Base-by-base conservation (phyloP, 2,888 invertebrate genomes). In the Tromatobia lineatoria region DNA sequence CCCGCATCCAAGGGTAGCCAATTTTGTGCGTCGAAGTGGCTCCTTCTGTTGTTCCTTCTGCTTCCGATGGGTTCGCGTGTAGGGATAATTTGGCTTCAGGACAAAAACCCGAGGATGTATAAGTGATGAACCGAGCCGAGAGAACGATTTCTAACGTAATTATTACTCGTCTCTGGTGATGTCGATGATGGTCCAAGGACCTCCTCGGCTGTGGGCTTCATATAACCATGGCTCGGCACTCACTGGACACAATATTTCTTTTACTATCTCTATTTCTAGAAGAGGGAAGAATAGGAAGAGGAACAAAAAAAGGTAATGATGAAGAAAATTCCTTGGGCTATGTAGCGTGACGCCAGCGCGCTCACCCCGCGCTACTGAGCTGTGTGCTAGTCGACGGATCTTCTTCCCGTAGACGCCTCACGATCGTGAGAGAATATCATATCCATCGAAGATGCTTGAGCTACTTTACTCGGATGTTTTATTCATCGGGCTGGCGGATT, bases 341-440 rank as follows among this genome's bases (percentile, higher is more conserved):
- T 38, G 10, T 38, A 71, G 80, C 83, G 80, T 83, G 83, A 71
- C 47, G 47, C 70, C 47, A 20, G 66, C 78, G 38, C 74, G 82
- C 69, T 79, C 78, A 79, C 23, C 75, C 76, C 23, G 57, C 29
- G 50, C 67, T 75, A 64, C 71, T 66, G 75, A 67, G 38, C 23
- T 47, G 52, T 23, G 38, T 47, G 34, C 45, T 42, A 25, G 13
- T 47, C 38, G n/a, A 34, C 70, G 66, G 29, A 70, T 74, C 82
- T 69, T 61, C 59, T 66, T 71, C 61, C 74, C 59, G 77, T 18
- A 76, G 59, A 57, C 54, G 82, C 69, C 23, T 70, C 75, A 50
- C 67, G 81, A 80, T 85, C 85, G 80, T 86, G 85, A 85, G 86
- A 85, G 80, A 85, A 81, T 83, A 86, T 85, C 77, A 86, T 86